Base-by-base conservation (phyloP, 2,113 vertebrate genomes). In the Panthera leo region DNA sequence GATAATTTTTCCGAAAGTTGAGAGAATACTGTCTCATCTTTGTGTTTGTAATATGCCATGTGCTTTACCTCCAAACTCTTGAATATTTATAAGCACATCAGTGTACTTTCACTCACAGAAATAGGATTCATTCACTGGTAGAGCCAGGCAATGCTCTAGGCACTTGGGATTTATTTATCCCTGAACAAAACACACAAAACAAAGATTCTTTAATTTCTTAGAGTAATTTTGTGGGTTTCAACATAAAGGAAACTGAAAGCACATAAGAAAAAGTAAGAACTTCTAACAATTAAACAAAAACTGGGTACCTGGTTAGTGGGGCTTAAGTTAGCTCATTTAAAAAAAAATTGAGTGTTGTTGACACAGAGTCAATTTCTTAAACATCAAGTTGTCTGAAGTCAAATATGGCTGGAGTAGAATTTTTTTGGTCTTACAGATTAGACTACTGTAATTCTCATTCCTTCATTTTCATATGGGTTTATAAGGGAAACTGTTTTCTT, bases 31-130 rank as follows among this genome's bases (percentile, higher is more conserved):
- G 1, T 91, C 12, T 13, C 21, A 79, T 84, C 9, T 18, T 21
- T 58, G 25, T 45, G 8, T 92, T 95, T 21, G 34, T 67, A 68
- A 51, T 67, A 51, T 84, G n/a, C 1, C 19, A 5, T 53, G 21
- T 92, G 5, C 48, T 92, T 97, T 96, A 48, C 68, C 25, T 92
- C 27, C 4, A 67, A 73, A 87, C 86, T 86, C 61, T 39, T 71
- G 12, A 71, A 67, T 87, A 18, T 90, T 87, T 51, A 25, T 63
- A 85, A 80, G 53, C 19, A 68, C 10, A 23, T 21, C 10, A 61
- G 10, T 80, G 79, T 80, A 1, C 42, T 14, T 55, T 27, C 5
- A 92, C 73, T 58, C 14, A 85, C 58, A 21, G 78, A 92, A 82
- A 42, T 79, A 36, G n/a, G 9, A 84, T 42, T 93, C 16, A 31